Conservation (phyloP, 2,888 invertebrate species). For the Cosmorhoe ocellata region DNA sequence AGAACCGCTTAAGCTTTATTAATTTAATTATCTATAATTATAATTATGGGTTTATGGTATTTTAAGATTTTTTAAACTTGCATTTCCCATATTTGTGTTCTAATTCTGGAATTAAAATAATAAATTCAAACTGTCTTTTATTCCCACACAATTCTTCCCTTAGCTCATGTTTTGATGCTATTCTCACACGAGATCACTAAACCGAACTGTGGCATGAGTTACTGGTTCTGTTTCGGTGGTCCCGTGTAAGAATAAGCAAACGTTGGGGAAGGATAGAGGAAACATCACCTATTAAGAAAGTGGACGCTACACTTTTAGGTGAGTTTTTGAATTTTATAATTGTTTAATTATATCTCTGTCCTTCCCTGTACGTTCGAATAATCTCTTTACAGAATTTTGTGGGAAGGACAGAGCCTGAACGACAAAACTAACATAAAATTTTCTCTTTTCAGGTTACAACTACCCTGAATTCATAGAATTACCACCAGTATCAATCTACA, state of each 20-base stretch:
- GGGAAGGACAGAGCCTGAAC: slow-evolving; percentile 73
- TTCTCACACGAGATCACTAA: slow-evolving; percentile 9
- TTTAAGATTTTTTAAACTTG: slow-evolving; percentile 8
- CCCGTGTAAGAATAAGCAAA: slow-evolving; percentile 9
- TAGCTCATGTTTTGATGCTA: slow-evolving; percentile 12
- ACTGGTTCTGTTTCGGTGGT: slow-evolving; percentile 17
- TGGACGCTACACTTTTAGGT: slow-evolving; percentile 76
- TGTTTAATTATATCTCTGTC: slow-evolving; percentile 79
- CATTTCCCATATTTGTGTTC: slow-evolving; percentile 13
- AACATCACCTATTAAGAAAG: slow-evolving; percentile 74
- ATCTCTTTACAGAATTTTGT: slow-evolving; percentile 48
- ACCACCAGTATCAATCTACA: slow-evolving; percentile 37
- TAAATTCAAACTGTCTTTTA: slow-evolving; percentile 51
- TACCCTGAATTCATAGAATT: slow-evolving; percentile 47
- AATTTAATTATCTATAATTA: slow-evolving; percentile 15
- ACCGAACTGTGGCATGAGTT: background rate
- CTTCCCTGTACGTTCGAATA: slow-evolving; percentile 78
- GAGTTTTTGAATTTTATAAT: slow-evolving; percentile 57
- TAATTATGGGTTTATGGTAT: slow-evolving; percentile 11
- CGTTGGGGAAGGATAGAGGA: slow-evolving; percentile 77
- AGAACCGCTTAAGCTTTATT: slow-evolving; percentile 3
- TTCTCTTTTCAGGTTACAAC: slow-evolving; percentile 63
- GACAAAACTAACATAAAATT: slow-evolving; percentile 28
- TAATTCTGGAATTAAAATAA: slow-evolving; percentile 48
- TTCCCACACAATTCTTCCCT: slow-evolving; percentile 70